These are phyloP conservation scores for Melospiza georgiana DNA, from an alignment of 2,113 vertebrate species.

Conservation along the genomic window DNA sequence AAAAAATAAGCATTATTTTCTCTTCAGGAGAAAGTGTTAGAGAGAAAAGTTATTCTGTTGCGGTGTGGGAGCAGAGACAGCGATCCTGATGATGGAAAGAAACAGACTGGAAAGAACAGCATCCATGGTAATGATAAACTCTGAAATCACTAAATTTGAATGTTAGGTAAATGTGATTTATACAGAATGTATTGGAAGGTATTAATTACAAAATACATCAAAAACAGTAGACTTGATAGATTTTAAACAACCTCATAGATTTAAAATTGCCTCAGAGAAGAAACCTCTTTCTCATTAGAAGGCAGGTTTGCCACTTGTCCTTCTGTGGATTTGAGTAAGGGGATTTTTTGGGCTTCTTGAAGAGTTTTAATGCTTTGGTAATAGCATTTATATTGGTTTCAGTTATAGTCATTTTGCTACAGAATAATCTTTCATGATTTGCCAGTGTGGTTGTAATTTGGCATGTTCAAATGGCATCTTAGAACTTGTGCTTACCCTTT, in stretches of 20 bases:
- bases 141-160: not conserved
- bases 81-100: slow-evolving; percentile 80
- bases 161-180: not conserved
- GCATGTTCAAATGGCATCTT: not conserved
- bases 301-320: not conserved
- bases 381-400: not conserved
- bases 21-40: slow-evolving; percentile 79
- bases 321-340: not conserved
- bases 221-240: not conserved
- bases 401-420: not conserved
- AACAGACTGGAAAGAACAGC: slow-evolving; percentile 68
- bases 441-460: not conserved
- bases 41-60: slow-evolving; percentile 75
- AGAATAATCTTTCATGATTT: not conserved
- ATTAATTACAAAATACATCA: not conserved
- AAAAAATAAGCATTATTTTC: not conserved
- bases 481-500: not conserved
- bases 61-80: slow-evolving; percentile 74
- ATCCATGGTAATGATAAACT: slow-evolving; percentile 71
- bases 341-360: not conserved
- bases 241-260: not conserved
- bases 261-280: not conserved
- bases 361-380: not conserved
- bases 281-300: not conserved
- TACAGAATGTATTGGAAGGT: not conserved